Evolutionary conservation across 2,113 vertebrate species (phyloP).

Genomic region (Anseranas semipalmata): DNA sequence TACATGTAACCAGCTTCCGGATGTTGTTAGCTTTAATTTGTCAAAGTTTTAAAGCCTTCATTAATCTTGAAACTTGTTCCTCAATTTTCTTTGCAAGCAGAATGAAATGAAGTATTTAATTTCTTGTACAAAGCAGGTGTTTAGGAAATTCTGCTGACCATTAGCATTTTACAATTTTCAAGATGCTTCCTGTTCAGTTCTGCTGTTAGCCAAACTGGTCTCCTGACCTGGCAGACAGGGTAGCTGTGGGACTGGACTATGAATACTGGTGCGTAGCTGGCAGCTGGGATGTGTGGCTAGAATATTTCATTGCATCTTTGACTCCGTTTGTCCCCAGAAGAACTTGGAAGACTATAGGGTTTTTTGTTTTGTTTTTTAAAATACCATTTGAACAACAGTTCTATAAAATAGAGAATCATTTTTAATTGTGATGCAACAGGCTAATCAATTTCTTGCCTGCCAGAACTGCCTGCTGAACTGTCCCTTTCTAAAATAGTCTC

Average conservation of each 20-base stretch:
- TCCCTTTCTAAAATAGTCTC: not conserved
- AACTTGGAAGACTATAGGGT: not conserved
- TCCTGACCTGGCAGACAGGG: not conserved
- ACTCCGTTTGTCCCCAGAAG: not conserved
- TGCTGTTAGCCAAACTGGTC: not conserved
- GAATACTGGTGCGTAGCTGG: not conserved
- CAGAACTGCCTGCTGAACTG: not conserved
- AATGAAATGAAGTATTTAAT: fast-evolving
- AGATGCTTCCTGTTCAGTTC: not conserved
- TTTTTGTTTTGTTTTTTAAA: not conserved
- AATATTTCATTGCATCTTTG: not conserved
- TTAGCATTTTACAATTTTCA: not conserved
- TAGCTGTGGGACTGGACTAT: fast-evolving
- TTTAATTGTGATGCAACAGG: not conserved
- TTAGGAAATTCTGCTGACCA: not conserved
- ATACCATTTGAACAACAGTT: not conserved
- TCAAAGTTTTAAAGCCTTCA: not conserved
- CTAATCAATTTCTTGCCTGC: fast-evolving
- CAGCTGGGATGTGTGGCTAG: not conserved
- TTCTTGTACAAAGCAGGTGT: not conserved
- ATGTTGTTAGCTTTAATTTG: not conserved
- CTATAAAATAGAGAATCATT: not conserved
- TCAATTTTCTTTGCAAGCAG: not conserved
- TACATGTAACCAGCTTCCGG: fast-evolving
- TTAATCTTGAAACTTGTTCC: not conserved